Conservation (phyloP, 2,797 vertebrate genomes). For the Oreochromis grahami region DNA sequence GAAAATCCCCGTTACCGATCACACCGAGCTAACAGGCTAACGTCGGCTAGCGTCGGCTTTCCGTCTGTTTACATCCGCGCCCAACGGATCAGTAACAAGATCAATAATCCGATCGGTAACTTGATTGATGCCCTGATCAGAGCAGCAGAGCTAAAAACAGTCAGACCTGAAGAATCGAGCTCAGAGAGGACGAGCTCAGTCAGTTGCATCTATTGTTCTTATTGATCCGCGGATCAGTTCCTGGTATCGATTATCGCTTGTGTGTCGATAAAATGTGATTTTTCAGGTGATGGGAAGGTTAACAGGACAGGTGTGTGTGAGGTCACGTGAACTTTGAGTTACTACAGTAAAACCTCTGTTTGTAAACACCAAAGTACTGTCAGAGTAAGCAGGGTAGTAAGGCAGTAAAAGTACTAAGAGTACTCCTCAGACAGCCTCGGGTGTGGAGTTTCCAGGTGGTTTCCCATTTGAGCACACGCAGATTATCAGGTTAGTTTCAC, state of each 20-base stretch:
- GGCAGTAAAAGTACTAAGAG: background rate
- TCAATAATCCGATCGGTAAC: background rate
- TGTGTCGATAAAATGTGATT: background rate
- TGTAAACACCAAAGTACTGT: background rate
- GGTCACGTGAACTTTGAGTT: background rate
- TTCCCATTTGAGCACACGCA: background rate
- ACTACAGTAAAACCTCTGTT: background rate
- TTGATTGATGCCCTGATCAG: background rate
- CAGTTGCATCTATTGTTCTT: background rate
- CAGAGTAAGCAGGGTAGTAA: background rate
- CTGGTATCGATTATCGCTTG: too few species aligned
- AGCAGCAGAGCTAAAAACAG: background rate
- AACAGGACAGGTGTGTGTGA: background rate
- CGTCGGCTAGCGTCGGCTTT: constrained; percentile 12
- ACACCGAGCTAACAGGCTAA: constrained; percentile 21
- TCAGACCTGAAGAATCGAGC: background rate
- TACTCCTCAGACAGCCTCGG: background rate
- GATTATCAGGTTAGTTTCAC: background rate
- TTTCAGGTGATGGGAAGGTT: background rate
- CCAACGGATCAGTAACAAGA: background rate
- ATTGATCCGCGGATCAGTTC: background rate
- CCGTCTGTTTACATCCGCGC: constrained; percentile 18
- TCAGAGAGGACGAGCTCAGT: background rate
- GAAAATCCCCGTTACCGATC: background rate
- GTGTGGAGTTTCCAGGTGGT: background rate